Evolutionary conservation across 30 jellyfish, hydroid and myxozoan genomes (phyloP).

Genomic region (Morbakka virulenta): DNA sequence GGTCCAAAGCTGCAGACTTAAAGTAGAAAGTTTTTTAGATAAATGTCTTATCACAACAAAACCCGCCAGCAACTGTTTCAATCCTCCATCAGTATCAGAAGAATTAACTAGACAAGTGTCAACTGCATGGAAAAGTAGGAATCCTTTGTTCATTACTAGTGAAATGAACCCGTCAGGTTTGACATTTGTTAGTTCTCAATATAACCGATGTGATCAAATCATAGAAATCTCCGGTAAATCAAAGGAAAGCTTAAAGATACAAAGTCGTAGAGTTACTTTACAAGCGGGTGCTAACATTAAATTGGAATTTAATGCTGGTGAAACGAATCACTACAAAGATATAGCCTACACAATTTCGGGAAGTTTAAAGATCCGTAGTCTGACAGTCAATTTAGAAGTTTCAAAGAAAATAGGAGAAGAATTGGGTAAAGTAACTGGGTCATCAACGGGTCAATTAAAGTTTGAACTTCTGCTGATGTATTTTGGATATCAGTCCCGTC

Average conservation of each 20-base stretch:
- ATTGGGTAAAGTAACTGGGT: neutral
- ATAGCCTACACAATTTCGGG: neutral
- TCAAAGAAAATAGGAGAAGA: neutral
- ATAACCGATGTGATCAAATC: too few species aligned
- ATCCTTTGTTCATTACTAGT: too few species aligned
- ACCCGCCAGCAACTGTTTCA: too few species aligned
- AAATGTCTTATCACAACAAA: too few species aligned
- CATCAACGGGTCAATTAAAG: neutral
- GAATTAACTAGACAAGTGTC: too few species aligned
- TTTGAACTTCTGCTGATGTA: neutral
- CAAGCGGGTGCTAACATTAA: neutral
- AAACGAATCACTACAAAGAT: neutral
- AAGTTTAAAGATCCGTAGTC: neutral
- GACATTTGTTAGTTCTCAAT: too few species aligned
- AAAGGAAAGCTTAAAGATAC: neutral
- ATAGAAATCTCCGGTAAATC: neutral
- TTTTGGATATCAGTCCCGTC: neutral
- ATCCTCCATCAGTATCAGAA: too few species aligned
- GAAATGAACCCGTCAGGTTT: too few species aligned
- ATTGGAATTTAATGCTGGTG: neutral
- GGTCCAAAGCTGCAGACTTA: too few species aligned
- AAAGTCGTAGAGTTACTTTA: neutral
- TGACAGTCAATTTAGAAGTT: neutral
- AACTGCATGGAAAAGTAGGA: too few species aligned
- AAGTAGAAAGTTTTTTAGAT: too few species aligned